phyloP scores from a whole-genome alignment of 2,888 invertebrate genomes.

The Busseola fusca region DNA sequence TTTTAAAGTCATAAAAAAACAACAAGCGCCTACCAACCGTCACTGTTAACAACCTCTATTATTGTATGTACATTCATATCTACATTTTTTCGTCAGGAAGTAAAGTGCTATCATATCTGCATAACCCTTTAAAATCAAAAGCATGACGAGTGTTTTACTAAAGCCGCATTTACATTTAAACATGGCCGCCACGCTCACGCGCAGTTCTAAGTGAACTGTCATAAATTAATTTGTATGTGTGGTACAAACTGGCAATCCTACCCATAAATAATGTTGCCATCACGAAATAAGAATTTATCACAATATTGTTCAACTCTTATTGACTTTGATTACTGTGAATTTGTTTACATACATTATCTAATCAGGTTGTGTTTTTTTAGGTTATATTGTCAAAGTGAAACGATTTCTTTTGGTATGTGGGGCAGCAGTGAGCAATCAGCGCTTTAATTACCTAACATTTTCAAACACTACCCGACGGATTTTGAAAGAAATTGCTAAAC shows the following conservation, averaged over 20 bases:
- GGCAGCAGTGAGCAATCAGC: neutral
- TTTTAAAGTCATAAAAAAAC: neutral
- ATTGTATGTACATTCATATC: neutral
- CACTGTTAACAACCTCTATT: neutral
- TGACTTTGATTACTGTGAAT: slow-evolving; percentile 9
- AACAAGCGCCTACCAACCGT: neutral
- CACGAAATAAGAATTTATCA: slow-evolving; percentile 31
- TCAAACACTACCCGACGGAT: neutral
- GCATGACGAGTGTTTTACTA: slow-evolving; percentile 12
- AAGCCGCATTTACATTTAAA: slow-evolving; percentile 37
- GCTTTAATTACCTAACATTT: neutral
- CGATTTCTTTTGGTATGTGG: neutral
- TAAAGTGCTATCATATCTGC: neutral
- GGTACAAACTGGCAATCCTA: slow-evolving; percentile 19
- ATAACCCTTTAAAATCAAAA: slow-evolving; percentile 26
- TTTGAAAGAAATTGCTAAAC: neutral
- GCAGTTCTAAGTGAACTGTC: slow-evolving; percentile 16
- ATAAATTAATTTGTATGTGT: slow-evolving; percentile 31
- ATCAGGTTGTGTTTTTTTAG: slow-evolving; percentile 18
- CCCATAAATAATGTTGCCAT: slow-evolving; percentile 29
- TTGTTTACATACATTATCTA: slow-evolving; percentile 33
- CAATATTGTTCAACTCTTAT: slow-evolving; percentile 29
- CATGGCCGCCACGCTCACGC: slow-evolving; percentile 35
- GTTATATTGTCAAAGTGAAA: slow-evolving; percentile 14
- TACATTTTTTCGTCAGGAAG: neutral